A percentile compares a stretch with the other conserved stretches of the same genome.
phyloP scores from a whole-genome alignment of 2,888 invertebrate genomes.

The Xylophagus ater region DNA sequence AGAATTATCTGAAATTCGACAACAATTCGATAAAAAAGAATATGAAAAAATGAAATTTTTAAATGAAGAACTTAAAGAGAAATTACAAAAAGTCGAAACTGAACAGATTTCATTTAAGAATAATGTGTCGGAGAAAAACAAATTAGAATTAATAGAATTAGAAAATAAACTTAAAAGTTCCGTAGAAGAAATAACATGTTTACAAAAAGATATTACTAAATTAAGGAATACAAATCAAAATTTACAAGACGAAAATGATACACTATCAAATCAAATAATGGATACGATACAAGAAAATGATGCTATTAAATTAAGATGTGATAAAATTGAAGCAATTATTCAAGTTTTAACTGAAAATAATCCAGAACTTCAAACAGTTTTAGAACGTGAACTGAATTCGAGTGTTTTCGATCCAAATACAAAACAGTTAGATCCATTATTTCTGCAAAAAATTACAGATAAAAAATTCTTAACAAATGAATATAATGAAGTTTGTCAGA shows the following conservation, averaged over 20 bases:
- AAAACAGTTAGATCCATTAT: no score
- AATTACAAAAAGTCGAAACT: slow-evolving; percentile 24
- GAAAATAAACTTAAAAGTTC: slow-evolving; percentile 8
- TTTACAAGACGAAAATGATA: slow-evolving; percentile 44
- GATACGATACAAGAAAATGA: slow-evolving; percentile 27
- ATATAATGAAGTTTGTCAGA: no score
- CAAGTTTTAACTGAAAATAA: no score
- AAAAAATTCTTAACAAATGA: no score
- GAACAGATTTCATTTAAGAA: no score
- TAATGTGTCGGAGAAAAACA: slow-evolving; percentile 14
- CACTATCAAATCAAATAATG: slow-evolving; percentile 46
- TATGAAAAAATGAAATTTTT: slow-evolving; percentile 29
- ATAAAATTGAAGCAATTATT: no score
- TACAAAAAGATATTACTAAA: slow-evolving; percentile 11
- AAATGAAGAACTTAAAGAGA: slow-evolving; percentile 19
- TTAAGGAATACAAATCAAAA: slow-evolving; percentile 28
- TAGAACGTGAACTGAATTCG: no score
- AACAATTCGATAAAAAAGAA: slow-evolving; percentile 31
- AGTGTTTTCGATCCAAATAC: no score
- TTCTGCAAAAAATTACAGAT: no score
- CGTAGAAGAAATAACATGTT: background rate
- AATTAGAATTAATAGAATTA: slow-evolving; percentile 14
- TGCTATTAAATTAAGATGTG: no score
- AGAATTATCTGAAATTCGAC: slow-evolving; percentile 19
- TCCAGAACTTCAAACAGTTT: no score